Percentiles rank a stretch among this genome's conserved stretches.
Conservation (phyloP, 1,140 invertebrate genomes). For the Orchestia grillus region DNA sequence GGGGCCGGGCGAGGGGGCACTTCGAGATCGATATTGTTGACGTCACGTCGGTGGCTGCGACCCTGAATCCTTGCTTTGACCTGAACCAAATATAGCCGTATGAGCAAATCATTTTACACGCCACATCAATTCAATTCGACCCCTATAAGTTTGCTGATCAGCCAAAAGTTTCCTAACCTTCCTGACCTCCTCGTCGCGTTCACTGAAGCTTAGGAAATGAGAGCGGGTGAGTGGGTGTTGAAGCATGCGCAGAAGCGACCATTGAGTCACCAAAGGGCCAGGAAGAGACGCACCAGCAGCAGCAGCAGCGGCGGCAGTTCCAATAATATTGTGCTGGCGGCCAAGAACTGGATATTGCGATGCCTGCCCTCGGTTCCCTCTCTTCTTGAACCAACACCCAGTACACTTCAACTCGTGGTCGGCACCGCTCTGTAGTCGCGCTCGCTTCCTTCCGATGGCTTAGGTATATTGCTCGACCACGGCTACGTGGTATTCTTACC, state of each 20-base stretch:
- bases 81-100: neutral
- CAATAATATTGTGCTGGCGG: slow-evolving; percentile 46
- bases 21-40: slow-evolving; percentile 40
- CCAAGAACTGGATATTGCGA: slow-evolving; percentile 49
- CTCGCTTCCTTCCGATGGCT: slow-evolving; percentile 15
- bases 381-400: slow-evolving; percentile 53
- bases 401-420: slow-evolving; percentile 14
- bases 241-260: slow-evolving; percentile 25
- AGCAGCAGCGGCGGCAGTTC: slow-evolving; percentile 37
- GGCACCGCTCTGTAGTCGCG: neutral
- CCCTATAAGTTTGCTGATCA: neutral
- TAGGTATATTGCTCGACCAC: slow-evolving; percentile 5
- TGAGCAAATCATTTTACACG: neutral
- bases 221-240: slow-evolving; percentile 20
- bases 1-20: neutral
- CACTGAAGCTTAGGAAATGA: neutral
- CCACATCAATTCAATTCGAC: neutral
- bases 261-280: slow-evolving; percentile 35
- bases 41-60: slow-evolving; percentile 43
- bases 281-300: slow-evolving; percentile 4
- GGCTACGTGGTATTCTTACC: neutral
- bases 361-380: slow-evolving; percentile 25
- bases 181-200: neutral
- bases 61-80: slow-evolving; percentile 32
- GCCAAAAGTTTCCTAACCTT: neutral